A percentile compares a stretch with the other conserved stretches of the same genome.
Evolutionary conservation across 2,888 invertebrate species (phyloP).

Genomic region (Pristionchus maxplancki): DNA sequence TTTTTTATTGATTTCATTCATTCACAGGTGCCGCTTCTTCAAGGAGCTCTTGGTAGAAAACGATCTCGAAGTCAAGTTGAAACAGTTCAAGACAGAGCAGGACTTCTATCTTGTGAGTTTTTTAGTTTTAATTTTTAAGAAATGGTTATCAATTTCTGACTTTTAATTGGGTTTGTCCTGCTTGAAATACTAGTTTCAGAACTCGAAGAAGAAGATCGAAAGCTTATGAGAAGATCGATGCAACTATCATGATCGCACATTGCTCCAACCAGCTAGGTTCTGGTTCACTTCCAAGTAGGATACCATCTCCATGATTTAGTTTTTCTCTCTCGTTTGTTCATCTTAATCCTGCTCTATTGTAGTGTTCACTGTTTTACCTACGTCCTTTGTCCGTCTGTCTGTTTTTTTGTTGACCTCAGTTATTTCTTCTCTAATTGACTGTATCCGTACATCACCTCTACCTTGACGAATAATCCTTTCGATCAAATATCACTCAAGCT

Average conservation of each 20-base stretch:
- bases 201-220: slow-evolving; percentile 29
- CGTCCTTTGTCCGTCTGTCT: slow-evolving; percentile 42
- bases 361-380: slow-evolving; percentile 9
- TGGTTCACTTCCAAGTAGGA: slow-evolving; percentile 14
- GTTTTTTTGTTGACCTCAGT: not conserved
- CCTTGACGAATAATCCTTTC: slow-evolving; percentile 15
- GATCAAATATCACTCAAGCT: slow-evolving; percentile 29
- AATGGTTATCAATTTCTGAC: too few relatives aligned
- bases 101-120: slow-evolving; percentile 76
- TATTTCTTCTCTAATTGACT: not conserved
- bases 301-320: not conserved
- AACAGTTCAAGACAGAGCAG: slow-evolving; percentile 79
- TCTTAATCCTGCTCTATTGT: not conserved
- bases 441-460: slow-evolving; percentile 18
- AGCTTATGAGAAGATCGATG: slow-evolving; percentile 27
- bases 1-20: not conserved
- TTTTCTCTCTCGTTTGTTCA: not conserved
- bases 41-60: slow-evolving; percentile 78
- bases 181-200: slow-evolving; percentile 2
- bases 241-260: not conserved
- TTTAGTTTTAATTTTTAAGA: too few relatives aligned
- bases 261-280: not conserved
- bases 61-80: slow-evolving; percentile 78
- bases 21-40: slow-evolving; percentile 66
- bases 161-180: too few relatives aligned